Base-by-base conservation (phyloP, 2,888 invertebrate genomes). In the Andrena flavipes region DNA sequence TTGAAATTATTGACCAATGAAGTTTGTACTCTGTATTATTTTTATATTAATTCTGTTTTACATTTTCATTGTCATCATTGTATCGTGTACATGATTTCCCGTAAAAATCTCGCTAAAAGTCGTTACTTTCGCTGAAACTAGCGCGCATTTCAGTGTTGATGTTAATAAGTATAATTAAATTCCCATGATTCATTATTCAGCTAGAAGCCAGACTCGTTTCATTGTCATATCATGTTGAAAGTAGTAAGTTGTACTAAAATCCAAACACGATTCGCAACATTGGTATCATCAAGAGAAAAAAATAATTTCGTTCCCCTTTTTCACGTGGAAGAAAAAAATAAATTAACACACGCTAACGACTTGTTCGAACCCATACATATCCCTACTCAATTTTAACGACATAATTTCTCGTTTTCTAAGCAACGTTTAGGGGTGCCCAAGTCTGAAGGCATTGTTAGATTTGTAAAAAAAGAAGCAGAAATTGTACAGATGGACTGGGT, bases 231-330 rank as follows among this genome's bases (percentile, higher is more conserved):
- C 16, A 42, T 42, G 16, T 42, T 42, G 42, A 42, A 16, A 13
- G 16, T 16, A 16, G 42, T 16, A 16, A 42, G 16, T 16, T 4
- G 3, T 42, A 13, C 13, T 42, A 42, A 42, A 42, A 26, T 64
- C 56, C 20, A 56, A 26, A 23, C 8, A 33, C 48, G 10, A 42
- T 13, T 4, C 10, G 10, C 26, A 5, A 8, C 1, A 69, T 76
- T 60, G 59, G 49, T 80, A 80, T 80, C 76, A 76, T 80, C 79
- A 76, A 71, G 59, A 23, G 65, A 35, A 42, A 73, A 73, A 49
- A 8, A 6, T 16, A 26, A 51, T 35, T 30, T 4, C 33, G 10
- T 30, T 26, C 30, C 23, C 20, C 3, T 8, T 49, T 30, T 20
- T 10, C 8, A 16, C 30, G 2, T 42, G 33, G 23, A 13, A 23